Evolutionary conservation across 2,888 invertebrate species (phyloP).

Genomic region (Orthosia cruda): DNA sequence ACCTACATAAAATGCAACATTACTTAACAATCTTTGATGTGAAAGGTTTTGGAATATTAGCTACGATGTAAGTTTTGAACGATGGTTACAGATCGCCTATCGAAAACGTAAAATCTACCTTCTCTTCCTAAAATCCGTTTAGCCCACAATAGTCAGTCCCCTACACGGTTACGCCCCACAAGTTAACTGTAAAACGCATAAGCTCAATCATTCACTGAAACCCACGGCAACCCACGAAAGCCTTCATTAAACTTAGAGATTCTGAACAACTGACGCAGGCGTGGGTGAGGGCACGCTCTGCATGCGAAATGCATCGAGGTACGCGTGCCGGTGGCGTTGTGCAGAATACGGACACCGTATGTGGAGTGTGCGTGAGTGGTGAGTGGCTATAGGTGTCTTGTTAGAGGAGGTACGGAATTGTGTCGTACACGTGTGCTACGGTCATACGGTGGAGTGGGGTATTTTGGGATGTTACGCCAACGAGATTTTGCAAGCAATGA

Average conservation of each 20-base stretch:
- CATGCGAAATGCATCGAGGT: conserved; percentile 56
- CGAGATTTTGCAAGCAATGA: not conserved
- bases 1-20: not conserved
- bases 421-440: conserved; percentile 29
- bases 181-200: conserved; percentile 39
- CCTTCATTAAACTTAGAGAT: conserved; percentile 55
- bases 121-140: too few species aligned
- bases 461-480: not conserved
- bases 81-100: too few species aligned
- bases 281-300: conserved; percentile 52
- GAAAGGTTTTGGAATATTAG: not conserved
- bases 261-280: conserved; percentile 49
- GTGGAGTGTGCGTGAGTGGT: conserved; percentile 36
- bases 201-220: conserved; percentile 51
- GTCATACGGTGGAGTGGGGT: not conserved
- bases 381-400: conserved; percentile 14
- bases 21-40: not conserved
- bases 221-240: conserved; percentile 52
- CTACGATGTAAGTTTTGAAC: not conserved
- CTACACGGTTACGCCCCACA: not conserved
- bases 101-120: too few species aligned
- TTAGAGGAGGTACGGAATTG: conserved; percentile 21
- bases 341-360: conserved; percentile 15
- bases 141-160: not conserved
- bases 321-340: conserved; percentile 41